Percentiles rank a stretch among this genome's conserved stretches.
phyloP scores from a whole-genome alignment of 2,888 invertebrate species.

The Nebria brevicollis region DNA sequence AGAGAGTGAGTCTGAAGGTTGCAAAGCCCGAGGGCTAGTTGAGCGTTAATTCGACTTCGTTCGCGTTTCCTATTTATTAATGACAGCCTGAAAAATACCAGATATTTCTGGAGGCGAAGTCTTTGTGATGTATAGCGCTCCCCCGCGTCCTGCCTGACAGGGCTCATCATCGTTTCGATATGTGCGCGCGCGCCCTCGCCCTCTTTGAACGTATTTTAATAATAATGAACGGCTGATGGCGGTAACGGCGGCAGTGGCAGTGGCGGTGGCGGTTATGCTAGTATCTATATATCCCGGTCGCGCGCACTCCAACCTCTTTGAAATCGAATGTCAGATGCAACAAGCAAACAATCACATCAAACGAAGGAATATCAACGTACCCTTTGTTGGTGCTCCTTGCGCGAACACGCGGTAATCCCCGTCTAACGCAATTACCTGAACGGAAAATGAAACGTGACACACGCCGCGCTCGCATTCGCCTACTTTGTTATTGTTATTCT shows the following conservation, averaged over 20 bases:
- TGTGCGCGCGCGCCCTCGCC: slow-evolving; percentile 53
- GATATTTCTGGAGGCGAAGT: slow-evolving; percentile 58
- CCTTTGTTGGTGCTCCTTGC: slow-evolving; percentile 20
- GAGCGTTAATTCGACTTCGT: slow-evolving; percentile 5
- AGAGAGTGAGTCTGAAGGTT: background rate
- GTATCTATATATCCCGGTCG: slow-evolving; percentile 58
- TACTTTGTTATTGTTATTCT: slow-evolving; percentile 50
- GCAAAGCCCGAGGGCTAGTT: background rate
- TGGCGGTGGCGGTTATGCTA: background rate
- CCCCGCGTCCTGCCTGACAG: slow-evolving; percentile 54
- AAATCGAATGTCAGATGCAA: slow-evolving; percentile 54
- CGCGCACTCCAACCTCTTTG: slow-evolving; percentile 57
- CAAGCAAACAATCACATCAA: slow-evolving; percentile 52
- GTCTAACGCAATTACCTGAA: slow-evolving; percentile 43
- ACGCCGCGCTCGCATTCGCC: background rate
- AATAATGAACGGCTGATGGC: slow-evolving; percentile 51
- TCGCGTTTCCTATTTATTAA: slow-evolving; percentile 61
- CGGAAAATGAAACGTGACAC: slow-evolving; percentile 21
- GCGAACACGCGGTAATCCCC: slow-evolving; percentile 34
- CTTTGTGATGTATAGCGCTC: slow-evolving; percentile 56
- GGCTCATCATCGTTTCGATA: slow-evolving; percentile 65
- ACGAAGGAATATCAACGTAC: slow-evolving; percentile 45
- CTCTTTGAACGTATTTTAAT: slow-evolving; percentile 61
- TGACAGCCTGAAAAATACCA: slow-evolving; percentile 62
- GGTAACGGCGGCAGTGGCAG: too few relatives aligned